Evolutionary conservation across 2,113 vertebrate species (phyloP).

Genomic region (Charadrius vociferus): DNA sequence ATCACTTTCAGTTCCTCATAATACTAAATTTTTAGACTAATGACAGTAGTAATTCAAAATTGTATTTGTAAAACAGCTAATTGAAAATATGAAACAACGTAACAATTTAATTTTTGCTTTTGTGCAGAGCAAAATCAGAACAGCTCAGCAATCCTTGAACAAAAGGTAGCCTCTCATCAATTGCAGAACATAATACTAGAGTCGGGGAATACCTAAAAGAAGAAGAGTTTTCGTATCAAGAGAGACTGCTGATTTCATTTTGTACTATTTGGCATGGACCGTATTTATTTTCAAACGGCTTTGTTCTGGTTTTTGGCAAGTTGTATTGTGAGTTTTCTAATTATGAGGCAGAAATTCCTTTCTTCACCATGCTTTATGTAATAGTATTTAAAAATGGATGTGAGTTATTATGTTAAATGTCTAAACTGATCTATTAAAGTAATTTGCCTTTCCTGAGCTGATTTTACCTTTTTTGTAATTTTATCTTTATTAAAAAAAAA

Average conservation of each 20-base stretch:
- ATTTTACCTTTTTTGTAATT: conserved; percentile 86
- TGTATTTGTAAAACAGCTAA: neutral
- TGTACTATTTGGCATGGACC: conserved; percentile 85
- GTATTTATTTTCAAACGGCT: conserved; percentile 86
- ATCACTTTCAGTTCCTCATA: neutral
- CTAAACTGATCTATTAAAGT: conserved; percentile 84
- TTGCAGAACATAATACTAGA: conserved; percentile 67
- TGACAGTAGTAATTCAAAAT: neutral
- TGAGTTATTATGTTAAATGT: conserved; percentile 83
- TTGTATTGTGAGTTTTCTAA: conserved; percentile 86
- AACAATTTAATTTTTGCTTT: conserved; percentile 36
- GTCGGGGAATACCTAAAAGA: conserved; percentile 56
- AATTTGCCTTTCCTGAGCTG: conserved; percentile 83
- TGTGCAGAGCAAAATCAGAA: conserved; percentile 86
- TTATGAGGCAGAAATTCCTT: conserved; percentile 82
- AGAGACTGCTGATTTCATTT: conserved; percentile 80
- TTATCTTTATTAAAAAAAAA: conserved; percentile 86
- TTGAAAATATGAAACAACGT: neutral
- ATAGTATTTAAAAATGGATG: conserved; percentile 87
- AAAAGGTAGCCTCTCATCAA: conserved; percentile 55
- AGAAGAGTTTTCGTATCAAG: conserved; percentile 66
- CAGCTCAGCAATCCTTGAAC: conserved; percentile 88
- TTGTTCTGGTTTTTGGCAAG: conserved; percentile 80
- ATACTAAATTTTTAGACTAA: neutral
- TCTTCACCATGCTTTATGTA: conserved; percentile 83